phyloP scores from a whole-genome alignment of 2,888 invertebrate species.

The Habroteleia sp. region DNA sequence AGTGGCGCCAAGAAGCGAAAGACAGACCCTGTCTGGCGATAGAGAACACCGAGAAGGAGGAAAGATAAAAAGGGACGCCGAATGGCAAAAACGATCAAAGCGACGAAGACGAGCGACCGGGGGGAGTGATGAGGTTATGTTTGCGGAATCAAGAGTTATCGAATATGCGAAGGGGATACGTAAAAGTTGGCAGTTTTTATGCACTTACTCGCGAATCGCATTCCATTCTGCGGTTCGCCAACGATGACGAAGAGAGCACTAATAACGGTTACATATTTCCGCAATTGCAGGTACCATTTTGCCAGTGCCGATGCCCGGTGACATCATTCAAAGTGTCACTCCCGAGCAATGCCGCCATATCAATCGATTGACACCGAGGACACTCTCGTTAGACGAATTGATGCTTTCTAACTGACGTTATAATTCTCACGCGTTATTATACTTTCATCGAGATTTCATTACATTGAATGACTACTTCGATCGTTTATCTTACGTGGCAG shows the following conservation, averaged over 20 bases:
- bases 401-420: conserved; percentile 49
- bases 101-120: conserved; percentile 2
- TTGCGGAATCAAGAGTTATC: conserved; percentile 36
- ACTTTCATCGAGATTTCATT: conserved; percentile 39
- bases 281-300: conserved; percentile 28
- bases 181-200: conserved; percentile 25
- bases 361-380: conserved; percentile 60
- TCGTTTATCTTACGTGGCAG: conserved; percentile 10
- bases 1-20: conserved; percentile 79
- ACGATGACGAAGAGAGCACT: conserved; percentile 24
- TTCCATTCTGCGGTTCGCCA: conserved; percentile 6
- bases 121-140: conserved; percentile 6
- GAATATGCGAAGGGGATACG: conserved; percentile 15
- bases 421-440: conserved; percentile 40
- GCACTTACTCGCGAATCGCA: conserved; percentile 15
- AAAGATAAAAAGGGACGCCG: not conserved
- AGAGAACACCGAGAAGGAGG: conserved; percentile 64
- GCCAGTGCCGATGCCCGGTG: conserved; percentile 25
- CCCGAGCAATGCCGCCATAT: conserved; percentile 41
- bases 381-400: conserved; percentile 58
- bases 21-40: conserved; percentile 76
- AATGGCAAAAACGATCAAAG: not conserved
- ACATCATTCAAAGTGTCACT: conserved; percentile 53
- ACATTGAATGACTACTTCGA: not conserved
- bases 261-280: conserved; percentile 32